Base-by-base conservation (phyloP, 2,797 vertebrate species). In the Setipinna tenuifilis region DNA sequence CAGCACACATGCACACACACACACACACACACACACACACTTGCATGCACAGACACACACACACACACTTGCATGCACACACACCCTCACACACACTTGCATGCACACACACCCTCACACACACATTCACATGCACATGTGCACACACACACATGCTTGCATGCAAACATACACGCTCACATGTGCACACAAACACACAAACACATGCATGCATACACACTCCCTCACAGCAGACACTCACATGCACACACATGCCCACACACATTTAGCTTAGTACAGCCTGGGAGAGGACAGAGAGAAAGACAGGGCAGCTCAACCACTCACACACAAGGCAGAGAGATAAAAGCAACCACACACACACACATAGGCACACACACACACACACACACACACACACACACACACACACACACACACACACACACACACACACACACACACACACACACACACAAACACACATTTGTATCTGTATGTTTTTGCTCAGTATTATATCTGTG, bases 1-100 rank as follows among this genome's bases (percentile, higher is more conserved):
- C 90, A 90, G 92, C 87, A 65, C 62, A 23, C 61, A 65, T n/a
- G n/a, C 46, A 48, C 46, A 48, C 46, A 48, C 46, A 48, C 46
- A 48, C 46, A 54, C 50, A 54, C 50, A 54, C 7, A 54, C 7
- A n/a, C 21, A 61, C 58, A 61, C 58, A 61, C 58, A 61, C 61
- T 1, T 16, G 17, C 61, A n/a, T 14, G 3, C 61, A 10, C 61
- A 41, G 35, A 41, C 58, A 61, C 19, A 61, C 61, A 65, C 11
- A 65, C n/a, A 65, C 61, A 62, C n/a, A 23, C 61, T 1, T 16
- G 17, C 61, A n/a, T 21, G 3, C 61, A 10, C 61, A 23, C 61
- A 23, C 61, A 23, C 61, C 4, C 61, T 6, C n/a, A 10, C 61
- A 23, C 61, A 7, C 61, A 61, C 59, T 21, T 2, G 3, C 59